phyloP scores from a whole-genome alignment of 1,140 invertebrate genomes.

The Pseudomyrmex sp. region DNA sequence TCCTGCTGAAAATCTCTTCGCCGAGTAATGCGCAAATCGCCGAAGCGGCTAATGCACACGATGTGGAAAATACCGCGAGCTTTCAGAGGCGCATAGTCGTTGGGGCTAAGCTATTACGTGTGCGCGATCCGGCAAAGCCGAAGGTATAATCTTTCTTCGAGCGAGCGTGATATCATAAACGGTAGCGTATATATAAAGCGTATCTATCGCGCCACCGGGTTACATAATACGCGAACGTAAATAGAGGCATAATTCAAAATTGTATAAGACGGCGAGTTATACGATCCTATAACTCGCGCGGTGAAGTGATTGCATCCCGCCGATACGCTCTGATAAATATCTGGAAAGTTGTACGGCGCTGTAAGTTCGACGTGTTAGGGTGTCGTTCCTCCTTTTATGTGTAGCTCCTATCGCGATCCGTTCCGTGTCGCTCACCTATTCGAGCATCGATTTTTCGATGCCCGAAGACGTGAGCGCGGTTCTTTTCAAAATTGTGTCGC shows the following conservation, averaged over 20 bases:
- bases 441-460: slow-evolving; percentile 26
- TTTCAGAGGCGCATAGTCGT: slow-evolving; percentile 59
- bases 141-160: slow-evolving; percentile 57
- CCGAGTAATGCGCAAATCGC: slow-evolving; percentile 18
- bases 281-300: slow-evolving; percentile 36
- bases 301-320: slow-evolving; percentile 56
- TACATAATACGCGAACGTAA: slow-evolving; percentile 61
- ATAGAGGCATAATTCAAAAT: slow-evolving; percentile 68
- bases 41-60: slow-evolving; percentile 8
- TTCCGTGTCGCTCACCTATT: background rate
- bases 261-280: slow-evolving; percentile 59
- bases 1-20: background rate
- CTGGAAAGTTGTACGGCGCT: slow-evolving; percentile 16
- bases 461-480: background rate
- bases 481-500: slow-evolving; percentile 18
- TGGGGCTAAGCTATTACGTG: background rate
- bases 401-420: background rate
- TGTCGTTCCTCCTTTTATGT: background rate
- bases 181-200: slow-evolving; percentile 46
- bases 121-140: slow-evolving; percentile 42
- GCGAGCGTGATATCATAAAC: slow-evolving; percentile 63
- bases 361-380: slow-evolving; percentile 2
- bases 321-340: slow-evolving; percentile 47
- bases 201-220: slow-evolving; percentile 51
- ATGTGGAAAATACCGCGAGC: slow-evolving; percentile 25